phyloP scores from a whole-genome alignment of 2,113 vertebrate species.

The Eleginops maclovinus region DNA sequence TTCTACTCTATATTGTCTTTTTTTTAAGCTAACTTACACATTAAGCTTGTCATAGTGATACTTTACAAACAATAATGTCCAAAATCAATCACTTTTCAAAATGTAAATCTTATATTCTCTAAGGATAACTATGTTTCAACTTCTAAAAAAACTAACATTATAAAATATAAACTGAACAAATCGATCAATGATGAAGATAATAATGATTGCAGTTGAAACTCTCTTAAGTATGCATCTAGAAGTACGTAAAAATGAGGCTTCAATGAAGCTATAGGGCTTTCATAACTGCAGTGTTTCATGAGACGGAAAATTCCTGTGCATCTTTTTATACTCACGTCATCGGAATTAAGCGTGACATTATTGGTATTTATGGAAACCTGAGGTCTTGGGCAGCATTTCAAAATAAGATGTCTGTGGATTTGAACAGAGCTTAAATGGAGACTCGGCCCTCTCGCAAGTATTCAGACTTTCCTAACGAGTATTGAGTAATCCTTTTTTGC shows the following conservation, averaged over 20 bases:
- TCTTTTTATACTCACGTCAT: conserved; percentile 6
- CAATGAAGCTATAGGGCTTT: neutral
- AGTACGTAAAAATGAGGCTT: no score
- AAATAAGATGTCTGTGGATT: conserved; percentile 11
- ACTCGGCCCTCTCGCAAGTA: neutral
- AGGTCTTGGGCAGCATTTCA: neutral
- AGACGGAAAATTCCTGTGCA: neutral
- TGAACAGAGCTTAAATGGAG: neutral
- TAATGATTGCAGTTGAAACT: no score
- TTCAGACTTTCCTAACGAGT: neutral
- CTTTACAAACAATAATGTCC: neutral
- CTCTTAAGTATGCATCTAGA: no score
- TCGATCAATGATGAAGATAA: no score
- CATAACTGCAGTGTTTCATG: neutral
- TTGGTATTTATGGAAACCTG: conserved; percentile 25
- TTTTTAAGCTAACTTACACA: neutral
- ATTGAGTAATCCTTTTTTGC: neutral
- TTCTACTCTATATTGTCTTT: no score
- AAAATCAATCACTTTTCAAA: no score
- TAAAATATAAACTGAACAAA: no score
- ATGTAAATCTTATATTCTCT: no score
- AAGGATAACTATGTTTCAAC: no score
- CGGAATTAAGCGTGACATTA: neutral
- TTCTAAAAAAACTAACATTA: no score
- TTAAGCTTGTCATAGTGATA: no score